A percentile compares a stretch with the other conserved stretches of the same genome.
Evolutionary conservation across 2,888 invertebrate species (phyloP).

Genomic region (Notodonta ziczac): DNA sequence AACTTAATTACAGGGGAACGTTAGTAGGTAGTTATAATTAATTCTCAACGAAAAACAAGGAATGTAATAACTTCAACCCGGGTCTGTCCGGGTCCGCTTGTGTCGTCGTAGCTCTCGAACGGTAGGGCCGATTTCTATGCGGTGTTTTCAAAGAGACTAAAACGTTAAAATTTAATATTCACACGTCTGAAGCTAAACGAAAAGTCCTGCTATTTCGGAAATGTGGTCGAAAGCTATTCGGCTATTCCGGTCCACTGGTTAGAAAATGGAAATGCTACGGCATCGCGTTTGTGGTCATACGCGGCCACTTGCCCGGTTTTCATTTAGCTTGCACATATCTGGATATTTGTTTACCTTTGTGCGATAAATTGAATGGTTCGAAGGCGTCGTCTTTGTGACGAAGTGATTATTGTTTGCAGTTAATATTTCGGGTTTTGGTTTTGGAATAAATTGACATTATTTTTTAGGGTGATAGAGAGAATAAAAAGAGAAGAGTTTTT

Average conservation of each 20-base stretch:
- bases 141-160: too few species aligned
- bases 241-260: slow-evolving; percentile 34
- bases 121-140: too few species aligned
- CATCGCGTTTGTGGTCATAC: slow-evolving; percentile 30
- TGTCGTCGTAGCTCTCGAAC: too few species aligned
- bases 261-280: slow-evolving; percentile 37
- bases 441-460: background rate
- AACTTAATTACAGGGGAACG: too few species aligned
- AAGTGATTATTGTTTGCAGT: slow-evolving; percentile 23
- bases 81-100: too few species aligned
- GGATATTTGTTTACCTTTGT: slow-evolving; percentile 39
- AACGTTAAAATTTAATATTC: too few species aligned
- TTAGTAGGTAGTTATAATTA: too few species aligned
- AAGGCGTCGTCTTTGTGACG: slow-evolving; percentile 27
- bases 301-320: slow-evolving; percentile 29
- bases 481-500: background rate
- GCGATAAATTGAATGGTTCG: slow-evolving; percentile 35
- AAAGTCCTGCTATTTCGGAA: slow-evolving; percentile 39
- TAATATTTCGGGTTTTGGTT: background rate
- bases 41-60: too few species aligned
- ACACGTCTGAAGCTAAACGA: slow-evolving; percentile 17
- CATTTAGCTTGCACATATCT: slow-evolving; percentile 31
- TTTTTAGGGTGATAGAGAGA: background rate
- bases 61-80: too few species aligned
- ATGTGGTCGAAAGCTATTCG: slow-evolving; percentile 36